Evolutionary conservation across 1,140 invertebrate species (phyloP).

Genomic region (Melitaea cinxia): DNA sequence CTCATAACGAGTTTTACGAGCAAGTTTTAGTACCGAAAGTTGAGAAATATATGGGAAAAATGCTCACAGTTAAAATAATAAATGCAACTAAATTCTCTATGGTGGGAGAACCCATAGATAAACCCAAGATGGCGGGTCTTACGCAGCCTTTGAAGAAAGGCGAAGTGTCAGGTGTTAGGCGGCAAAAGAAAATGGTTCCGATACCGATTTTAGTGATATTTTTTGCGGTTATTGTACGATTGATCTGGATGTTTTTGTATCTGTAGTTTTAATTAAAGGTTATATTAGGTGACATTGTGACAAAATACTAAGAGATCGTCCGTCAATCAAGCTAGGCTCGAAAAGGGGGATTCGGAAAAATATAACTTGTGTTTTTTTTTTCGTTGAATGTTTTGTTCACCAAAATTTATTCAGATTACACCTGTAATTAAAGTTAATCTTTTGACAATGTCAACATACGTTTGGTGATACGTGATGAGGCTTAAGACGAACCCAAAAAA

Average conservation of each 20-base stretch:
- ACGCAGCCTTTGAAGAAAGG: constrained; percentile 78
- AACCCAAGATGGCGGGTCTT: constrained; percentile 79
- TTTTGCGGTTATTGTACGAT: constrained; percentile 52
- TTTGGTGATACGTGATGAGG: too few species aligned
- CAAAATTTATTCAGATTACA: too few species aligned
- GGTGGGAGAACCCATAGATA: constrained; percentile 86
- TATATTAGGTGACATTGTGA: too few species aligned
- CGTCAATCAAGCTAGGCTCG: too few species aligned
- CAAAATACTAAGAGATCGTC: too few species aligned
- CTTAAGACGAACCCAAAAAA: too few species aligned
- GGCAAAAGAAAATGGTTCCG: constrained; percentile 46
- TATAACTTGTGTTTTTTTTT: too few species aligned
- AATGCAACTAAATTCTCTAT: constrained; percentile 93
- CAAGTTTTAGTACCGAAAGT: constrained; percentile 94
- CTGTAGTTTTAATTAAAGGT: constrained; percentile 1
- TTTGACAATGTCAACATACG: too few species aligned
- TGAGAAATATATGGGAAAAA: constrained; percentile 90
- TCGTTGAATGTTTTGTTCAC: too few species aligned
- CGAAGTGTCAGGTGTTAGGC: constrained; percentile 75
- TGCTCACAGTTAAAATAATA: constrained; percentile 89
- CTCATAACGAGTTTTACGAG: constrained; percentile 98
- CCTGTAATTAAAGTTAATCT: too few species aligned
- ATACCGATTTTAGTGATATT: constrained; percentile 56
- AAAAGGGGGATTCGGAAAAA: too few species aligned
- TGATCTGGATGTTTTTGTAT: constrained; percentile 71